Base-by-base conservation (phyloP, 2,797 vertebrate species). In the Lithobates sylvaticus region DNA sequence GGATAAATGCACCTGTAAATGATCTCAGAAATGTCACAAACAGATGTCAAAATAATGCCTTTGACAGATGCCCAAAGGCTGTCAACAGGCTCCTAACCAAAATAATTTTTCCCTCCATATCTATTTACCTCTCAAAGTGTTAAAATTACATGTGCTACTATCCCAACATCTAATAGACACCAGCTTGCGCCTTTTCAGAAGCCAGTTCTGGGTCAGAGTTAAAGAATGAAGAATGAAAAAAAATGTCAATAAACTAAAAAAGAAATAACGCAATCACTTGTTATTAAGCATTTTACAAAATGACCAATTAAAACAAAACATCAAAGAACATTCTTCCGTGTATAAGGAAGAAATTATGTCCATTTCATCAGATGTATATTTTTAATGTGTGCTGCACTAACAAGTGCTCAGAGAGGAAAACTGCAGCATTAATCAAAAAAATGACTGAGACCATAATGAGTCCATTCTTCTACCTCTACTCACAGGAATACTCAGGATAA, bases 361-460 rank as follows among this genome's bases (percentile, higher is more conserved):
- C 10, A 78, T 64, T 64, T 61, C 12, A 9, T 27, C 34, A 77
- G 21, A 71, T 78, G 75, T 84, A 61, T 61, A 78, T 69, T 84
- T 71, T 78, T 32, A 71, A 84, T 27, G n/a, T 42, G 71, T 72
- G 36, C 71, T 72, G 58, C 26, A 50, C 5, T 27, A 72, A 71
- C 47, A 78, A 58, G 23, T 36, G 3, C 32, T 77, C 7, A 13
- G 12, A 58, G n/a, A 76, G 26, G 3, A 77, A 77, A 84, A 26
- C 21, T 12, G n/a, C 67, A 10, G n/a, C 27, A 81, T 81, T 36
- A 23, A 81, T 81, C 68, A 29, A 72, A 61, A 61, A 72, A 72
- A 61, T 64, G 50, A 81, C 69, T 61, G 50, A 8, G 50, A 81
- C 58, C 78, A 72, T 72, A 64, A 72, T 36, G 44, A 39, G 50